A percentile compares a stretch with the other conserved stretches of the same genome.
phyloP scores from a whole-genome alignment of 92 coral and sea anemone species.

The Porites divaricata region DNA sequence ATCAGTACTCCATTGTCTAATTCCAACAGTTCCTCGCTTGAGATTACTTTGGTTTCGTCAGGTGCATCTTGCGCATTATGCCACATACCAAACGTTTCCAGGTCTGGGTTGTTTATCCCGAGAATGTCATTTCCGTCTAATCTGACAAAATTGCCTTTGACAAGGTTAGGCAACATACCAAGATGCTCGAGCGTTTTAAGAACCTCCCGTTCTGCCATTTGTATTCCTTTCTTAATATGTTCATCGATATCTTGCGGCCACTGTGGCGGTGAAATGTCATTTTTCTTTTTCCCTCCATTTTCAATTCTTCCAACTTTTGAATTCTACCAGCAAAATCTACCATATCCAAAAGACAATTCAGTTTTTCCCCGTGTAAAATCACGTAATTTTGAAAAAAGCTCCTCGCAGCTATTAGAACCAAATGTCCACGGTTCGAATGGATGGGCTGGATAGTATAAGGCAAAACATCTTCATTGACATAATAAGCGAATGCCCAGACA shows the following conservation, averaged over 20 bases:
- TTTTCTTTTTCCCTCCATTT: not conserved
- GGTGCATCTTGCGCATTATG: no score
- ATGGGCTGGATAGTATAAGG: constrained; percentile 26
- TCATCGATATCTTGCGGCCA: no score
- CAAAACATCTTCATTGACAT: constrained; percentile 42
- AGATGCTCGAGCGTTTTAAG: no score
- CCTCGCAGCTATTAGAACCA: constrained; percentile 54
- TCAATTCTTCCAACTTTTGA: constrained; percentile 9
- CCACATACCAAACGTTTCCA: constrained; percentile 35
- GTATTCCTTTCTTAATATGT: no score
- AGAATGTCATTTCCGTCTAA: constrained; percentile 21
- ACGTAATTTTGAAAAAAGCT: constrained; percentile 21
- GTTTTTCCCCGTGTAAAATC: constrained; percentile 50
- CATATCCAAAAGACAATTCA: constrained; percentile 42
- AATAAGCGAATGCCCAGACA: constrained; percentile 24
- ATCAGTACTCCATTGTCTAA: constrained; percentile 36
- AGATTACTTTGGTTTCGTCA: constrained; percentile 42
- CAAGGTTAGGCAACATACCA: no score
- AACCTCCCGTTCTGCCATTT: no score
- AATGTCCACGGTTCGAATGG: constrained; percentile 47
- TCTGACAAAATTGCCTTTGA: not conserved
- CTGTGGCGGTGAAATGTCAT: no score
- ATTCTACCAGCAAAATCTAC: constrained; percentile 26
- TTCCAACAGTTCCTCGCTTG: constrained; percentile 35
- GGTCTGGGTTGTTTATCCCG: constrained; percentile 20